These are phyloP conservation scores for Coenonympha arcania DNA, from an alignment of 2,888 invertebrate genomes.

Conservation along the genomic window DNA sequence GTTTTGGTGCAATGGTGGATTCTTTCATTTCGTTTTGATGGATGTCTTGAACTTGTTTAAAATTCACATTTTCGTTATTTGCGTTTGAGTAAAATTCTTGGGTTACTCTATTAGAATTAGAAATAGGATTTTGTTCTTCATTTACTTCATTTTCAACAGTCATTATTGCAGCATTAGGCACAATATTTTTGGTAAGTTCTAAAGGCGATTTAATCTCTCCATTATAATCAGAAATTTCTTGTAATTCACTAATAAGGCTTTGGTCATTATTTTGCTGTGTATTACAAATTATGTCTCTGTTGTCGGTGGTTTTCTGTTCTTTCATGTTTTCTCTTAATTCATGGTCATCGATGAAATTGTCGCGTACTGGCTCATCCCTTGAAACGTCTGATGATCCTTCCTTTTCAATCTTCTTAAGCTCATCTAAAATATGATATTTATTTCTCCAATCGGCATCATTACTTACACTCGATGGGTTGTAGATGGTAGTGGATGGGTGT, in stretches of 20 bases:
- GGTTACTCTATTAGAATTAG: not conserved
- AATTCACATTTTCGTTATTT: not conserved
- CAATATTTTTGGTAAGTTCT: not conserved
- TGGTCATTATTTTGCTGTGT: not conserved
- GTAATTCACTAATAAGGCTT: not conserved
- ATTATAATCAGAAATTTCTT: not conserved
- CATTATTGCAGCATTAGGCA: not conserved
- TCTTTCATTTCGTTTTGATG: not conserved
- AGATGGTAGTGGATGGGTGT: too few species aligned
- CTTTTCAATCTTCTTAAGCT: slow-evolving; percentile 50
- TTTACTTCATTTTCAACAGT: not conserved
- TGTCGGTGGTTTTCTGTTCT: not conserved
- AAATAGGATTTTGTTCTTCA: not conserved
- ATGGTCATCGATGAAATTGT: not conserved
- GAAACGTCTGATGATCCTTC: slow-evolving; percentile 23
- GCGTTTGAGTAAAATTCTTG: not conserved
- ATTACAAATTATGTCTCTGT: not conserved
- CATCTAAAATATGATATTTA: slow-evolving; percentile 61
- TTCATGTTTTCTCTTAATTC: not conserved
- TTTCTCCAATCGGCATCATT: slow-evolving; percentile 56
- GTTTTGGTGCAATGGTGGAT: not conserved
- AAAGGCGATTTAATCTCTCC: not conserved
- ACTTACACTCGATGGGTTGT: slow-evolving; percentile 8
- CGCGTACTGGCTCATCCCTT: not conserved
- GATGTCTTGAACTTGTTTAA: not conserved